Base-by-base conservation (phyloP, 1,140 invertebrate genomes). In the Euwallacea fornicatus region DNA sequence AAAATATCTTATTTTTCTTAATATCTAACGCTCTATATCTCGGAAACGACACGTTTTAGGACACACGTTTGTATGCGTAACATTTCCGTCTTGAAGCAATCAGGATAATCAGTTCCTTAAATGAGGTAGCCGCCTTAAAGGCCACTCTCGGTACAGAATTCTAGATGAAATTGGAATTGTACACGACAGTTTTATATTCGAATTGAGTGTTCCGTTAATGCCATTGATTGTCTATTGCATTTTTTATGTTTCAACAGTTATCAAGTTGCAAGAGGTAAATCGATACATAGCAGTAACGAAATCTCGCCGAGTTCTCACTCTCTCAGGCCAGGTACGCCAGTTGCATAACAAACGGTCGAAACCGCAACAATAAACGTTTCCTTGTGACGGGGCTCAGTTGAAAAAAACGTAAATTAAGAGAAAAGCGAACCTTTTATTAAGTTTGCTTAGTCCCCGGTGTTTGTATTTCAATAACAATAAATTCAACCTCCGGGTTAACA, bases 401-500 rank as follows among this genome's bases (percentile, higher is more conserved):
- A 16, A 56, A 56, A 56, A 56, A 56, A 56, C 54, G 16, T 56
- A 56, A 56, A 16, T 56, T 56, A 16, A 56, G 46, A 50, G 46
- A 56, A 56, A 56, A 56, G 46, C 13, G 46, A 13, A 11, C 54
- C 16, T 56, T 15, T 56, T 56, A 56, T 56, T 56, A n/a, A 9
- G 54, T 56, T 56, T 56, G 16, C 54, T 16, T 8, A 13, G 54
- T 56, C 54, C 16, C 46, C 9, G 46, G 9, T 56, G 54, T 16
- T 56, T 56, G 54, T 21, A 56, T 56, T 56, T 56, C 54, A 56
- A 56, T 56, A 56, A 56, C 54, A 56, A 56, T 56, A 56, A 56
- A 56, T 56, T n/a, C 16, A 56, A 56, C 54, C 54, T 56, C 54
- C 54, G n/a, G 8, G 54, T 21, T 6, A 56, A 56, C 54, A 56